Base-by-base conservation (phyloP, 2,888 invertebrate species). In the Tortricodes alternella region DNA sequence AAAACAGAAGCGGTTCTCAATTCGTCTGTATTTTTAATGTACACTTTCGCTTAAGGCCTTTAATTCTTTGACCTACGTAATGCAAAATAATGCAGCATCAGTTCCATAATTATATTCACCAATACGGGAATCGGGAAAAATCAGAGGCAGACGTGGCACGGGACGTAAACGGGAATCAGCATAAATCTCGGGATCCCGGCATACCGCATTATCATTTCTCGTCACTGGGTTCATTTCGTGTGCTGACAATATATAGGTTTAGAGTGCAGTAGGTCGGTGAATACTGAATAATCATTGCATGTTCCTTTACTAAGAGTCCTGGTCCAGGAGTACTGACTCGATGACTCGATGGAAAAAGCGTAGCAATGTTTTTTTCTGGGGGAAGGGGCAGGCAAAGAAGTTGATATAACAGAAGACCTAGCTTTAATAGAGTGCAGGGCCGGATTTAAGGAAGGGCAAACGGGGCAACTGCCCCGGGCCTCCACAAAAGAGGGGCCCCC, bases 151-250 rank as follows among this genome's bases (percentile, higher is more conserved):
- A 41, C 24, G 41, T 41, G 41, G 13, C 5, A 34, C n/a, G 34
- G 7, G 34, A 24, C 34, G 41, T 24, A 41, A 41, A 41, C 41
- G 41, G 5, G 41, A 41, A 41, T 41, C 41, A 41, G 15, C 41
- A 41, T 41, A 41, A 41, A 41, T 41, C 24, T 21, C 41, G 41
- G 15, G 41, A 29, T 16, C 15, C 41, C 24, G 23, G 6, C 11
- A n/a, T n/a, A 8, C 41, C 8, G 23, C n/a, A 41, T 41, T 41
- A 41, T 41, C 41, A 41, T 24, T 41, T 24, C 41, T 41, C 41
- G 41, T 41, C 41, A 41, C 41, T 24, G 9, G 9, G 41, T 41
- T 24, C 41, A 15, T 24, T 41, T 41, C 23, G 24, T 11, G 11
- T 21, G 19, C 9, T 21, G 41, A 15, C 16, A 9, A 9, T 41